These are phyloP conservation scores for Carposina sasakii DNA, from an alignment of 1,140 invertebrate species.

Conservation along the genomic window DNA sequence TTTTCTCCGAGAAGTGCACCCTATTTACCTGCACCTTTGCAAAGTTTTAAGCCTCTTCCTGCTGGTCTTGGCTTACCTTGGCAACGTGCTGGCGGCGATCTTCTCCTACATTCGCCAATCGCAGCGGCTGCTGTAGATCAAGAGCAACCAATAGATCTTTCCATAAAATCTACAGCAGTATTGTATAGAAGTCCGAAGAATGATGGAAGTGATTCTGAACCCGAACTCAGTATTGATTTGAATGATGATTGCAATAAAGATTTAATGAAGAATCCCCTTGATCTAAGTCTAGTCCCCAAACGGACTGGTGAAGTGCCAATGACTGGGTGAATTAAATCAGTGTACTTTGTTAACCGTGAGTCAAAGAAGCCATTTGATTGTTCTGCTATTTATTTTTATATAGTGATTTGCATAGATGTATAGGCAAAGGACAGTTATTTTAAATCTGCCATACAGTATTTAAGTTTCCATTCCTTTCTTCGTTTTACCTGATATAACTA, in stretches of 20 bases:
- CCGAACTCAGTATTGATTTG: slow-evolving; percentile 60
- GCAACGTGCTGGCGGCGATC: slow-evolving; percentile 74
- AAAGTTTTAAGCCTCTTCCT: slow-evolving; percentile 50
- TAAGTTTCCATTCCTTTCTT: slow-evolving; percentile 59
- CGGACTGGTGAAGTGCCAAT: slow-evolving; percentile 66
- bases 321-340: slow-evolving; percentile 64
- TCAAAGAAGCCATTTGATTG: slow-evolving; percentile 23
- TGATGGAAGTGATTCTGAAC: slow-evolving; percentile 71
- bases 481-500: slow-evolving; percentile 55
- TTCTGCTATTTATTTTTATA: slow-evolving; percentile 47
- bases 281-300: slow-evolving; percentile 76
- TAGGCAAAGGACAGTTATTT: slow-evolving; percentile 31
- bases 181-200: slow-evolving; percentile 68
- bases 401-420: no score
- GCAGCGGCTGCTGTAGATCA: slow-evolving; percentile 76
- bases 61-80: slow-evolving; percentile 65
- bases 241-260: slow-evolving; percentile 68
- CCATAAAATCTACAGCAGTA: slow-evolving; percentile 75
- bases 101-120: slow-evolving; percentile 75
- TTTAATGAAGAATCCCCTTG: slow-evolving; percentile 76
- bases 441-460: slow-evolving; percentile 69
- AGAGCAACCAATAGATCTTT: slow-evolving; percentile 85
- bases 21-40: slow-evolving; percentile 53
- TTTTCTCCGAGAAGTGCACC: slow-evolving; percentile 57
- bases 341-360: slow-evolving; percentile 20